A percentile compares a stretch with the other conserved stretches of the same genome.
phyloP scores from a whole-genome alignment of 92 coral and sea anemone genomes.

The Umimayanthus kanabou region DNA sequence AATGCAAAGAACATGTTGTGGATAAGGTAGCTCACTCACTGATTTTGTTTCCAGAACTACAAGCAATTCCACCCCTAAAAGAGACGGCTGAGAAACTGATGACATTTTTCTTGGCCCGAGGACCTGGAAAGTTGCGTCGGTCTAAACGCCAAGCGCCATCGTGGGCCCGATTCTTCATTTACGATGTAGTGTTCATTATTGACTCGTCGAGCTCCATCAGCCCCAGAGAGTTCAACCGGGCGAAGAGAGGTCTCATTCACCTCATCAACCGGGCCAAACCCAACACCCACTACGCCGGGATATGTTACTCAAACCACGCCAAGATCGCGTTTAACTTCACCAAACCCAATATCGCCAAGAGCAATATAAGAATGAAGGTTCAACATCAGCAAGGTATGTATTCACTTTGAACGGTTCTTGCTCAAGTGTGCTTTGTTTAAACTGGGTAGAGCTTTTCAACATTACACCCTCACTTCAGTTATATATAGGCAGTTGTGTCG shows the following conservation, averaged over 20 bases:
- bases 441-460: no score
- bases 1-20: background rate
- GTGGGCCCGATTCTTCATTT: slow-evolving; percentile 8
- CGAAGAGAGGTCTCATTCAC: slow-evolving; percentile 19
- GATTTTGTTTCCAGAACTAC: slow-evolving; percentile 2
- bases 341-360: background rate
- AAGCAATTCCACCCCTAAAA: slow-evolving; percentile 26
- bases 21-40: background rate
- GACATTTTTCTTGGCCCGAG: slow-evolving; percentile 34
- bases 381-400: slow-evolving; percentile 23
- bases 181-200: slow-evolving; percentile 31
- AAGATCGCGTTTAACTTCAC: slow-evolving; percentile 33
- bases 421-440: background rate
- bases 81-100: slow-evolving; percentile 40
- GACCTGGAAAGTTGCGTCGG: slow-evolving; percentile 29
- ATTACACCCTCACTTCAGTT: no score
- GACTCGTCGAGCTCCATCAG: slow-evolving; percentile 40
- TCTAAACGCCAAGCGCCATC: slow-evolving; percentile 26
- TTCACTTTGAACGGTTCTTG: background rate
- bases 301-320: slow-evolving; percentile 25
- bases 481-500: no score
- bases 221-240: slow-evolving; percentile 21
- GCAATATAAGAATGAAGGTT: slow-evolving; percentile 2
- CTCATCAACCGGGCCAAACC: slow-evolving; percentile 28
- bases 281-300: slow-evolving; percentile 15